Conservation (phyloP, 2,797 vertebrate genomes). For the Onychomys arenicola region DNA sequence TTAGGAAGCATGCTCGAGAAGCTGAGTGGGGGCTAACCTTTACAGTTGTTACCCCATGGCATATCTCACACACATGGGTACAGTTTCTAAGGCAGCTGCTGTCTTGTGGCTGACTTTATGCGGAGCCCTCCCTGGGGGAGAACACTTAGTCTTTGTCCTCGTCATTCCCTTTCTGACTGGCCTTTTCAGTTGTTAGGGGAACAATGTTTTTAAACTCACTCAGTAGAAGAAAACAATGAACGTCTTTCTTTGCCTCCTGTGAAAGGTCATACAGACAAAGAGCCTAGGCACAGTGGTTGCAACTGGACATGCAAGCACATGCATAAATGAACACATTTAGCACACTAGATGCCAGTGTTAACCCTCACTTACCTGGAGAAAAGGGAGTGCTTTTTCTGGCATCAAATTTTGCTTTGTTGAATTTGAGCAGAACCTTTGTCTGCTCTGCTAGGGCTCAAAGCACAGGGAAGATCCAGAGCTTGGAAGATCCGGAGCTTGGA, state of each 20-base stretch:
- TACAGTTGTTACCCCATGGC: not conserved
- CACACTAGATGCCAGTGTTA: constrained; percentile 84
- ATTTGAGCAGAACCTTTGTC: not conserved
- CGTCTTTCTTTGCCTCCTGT: constrained; percentile 87
- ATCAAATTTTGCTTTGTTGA: constrained; percentile 25
- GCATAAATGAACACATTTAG: constrained; percentile 85
- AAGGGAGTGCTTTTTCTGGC: constrained; percentile 60
- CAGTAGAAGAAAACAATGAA: constrained; percentile 86
- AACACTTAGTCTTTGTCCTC: constrained; percentile 75
- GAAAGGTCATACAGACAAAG: constrained; percentile 87
- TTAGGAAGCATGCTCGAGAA: not conserved
- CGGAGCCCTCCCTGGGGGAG: constrained; percentile 72
- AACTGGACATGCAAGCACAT: constrained; percentile 84
- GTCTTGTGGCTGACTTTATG: not conserved
- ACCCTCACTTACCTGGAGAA: constrained; percentile 76
- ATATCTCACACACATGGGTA: not conserved
- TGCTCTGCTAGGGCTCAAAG: not conserved
- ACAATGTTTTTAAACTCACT: constrained; percentile 85
- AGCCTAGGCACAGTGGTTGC: constrained; percentile 82
- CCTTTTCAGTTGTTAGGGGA: constrained; percentile 80
- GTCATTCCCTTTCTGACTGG: constrained; percentile 77
- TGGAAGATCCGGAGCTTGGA: not conserved
- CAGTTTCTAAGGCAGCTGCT: constrained; percentile 16
- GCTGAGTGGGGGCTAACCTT: not conserved
- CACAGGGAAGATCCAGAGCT: not conserved